These are phyloP conservation scores for Trichogramma pretiosum DNA, from an alignment of 1,140 invertebrate species.

Conservation along the genomic window DNA sequence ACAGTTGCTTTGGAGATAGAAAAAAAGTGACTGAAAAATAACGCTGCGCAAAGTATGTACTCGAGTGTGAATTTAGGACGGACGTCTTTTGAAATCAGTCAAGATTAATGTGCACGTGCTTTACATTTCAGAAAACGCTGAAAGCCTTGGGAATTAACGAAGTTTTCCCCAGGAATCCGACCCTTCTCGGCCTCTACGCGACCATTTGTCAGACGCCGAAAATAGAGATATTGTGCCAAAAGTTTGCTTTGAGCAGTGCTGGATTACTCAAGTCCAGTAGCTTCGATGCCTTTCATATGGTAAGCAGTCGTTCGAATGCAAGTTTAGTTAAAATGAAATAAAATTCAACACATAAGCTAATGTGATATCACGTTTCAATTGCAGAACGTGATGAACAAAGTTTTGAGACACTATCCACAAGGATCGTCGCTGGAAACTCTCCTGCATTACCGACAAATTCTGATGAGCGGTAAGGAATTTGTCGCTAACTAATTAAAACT, in stretches of 20 bases:
- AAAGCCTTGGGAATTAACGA: constrained; percentile 28
- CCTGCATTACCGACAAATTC: constrained; percentile 44
- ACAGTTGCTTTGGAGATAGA: too few species aligned
- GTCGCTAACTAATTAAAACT: constrained; percentile 3
- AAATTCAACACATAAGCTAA: neutral
- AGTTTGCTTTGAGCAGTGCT: constrained; percentile 43
- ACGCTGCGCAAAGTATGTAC: too few species aligned
- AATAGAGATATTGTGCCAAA: constrained; percentile 49
- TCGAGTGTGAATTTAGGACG: too few species aligned
- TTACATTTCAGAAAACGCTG: constrained; percentile 27
- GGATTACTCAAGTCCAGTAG: constrained; percentile 25
- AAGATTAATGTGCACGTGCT: too few species aligned
- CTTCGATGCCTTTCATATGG: constrained; percentile 21
- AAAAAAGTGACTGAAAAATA: too few species aligned
- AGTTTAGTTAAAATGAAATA: neutral
- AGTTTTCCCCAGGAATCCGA: constrained; percentile 25
- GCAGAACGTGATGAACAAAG: constrained; percentile 37
- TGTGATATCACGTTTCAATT: constrained; percentile 19
- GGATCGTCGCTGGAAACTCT: constrained; percentile 46
- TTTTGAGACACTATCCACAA: constrained; percentile 45
- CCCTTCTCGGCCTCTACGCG: constrained; percentile 19
- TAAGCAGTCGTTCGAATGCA: constrained; percentile 1
- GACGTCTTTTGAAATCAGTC: too few species aligned
- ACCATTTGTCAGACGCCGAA: constrained; percentile 26
- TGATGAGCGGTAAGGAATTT: constrained; percentile 27